phyloP scores from a whole-genome alignment of 1,140 invertebrate genomes.

The Pachypeltis micranthus region DNA sequence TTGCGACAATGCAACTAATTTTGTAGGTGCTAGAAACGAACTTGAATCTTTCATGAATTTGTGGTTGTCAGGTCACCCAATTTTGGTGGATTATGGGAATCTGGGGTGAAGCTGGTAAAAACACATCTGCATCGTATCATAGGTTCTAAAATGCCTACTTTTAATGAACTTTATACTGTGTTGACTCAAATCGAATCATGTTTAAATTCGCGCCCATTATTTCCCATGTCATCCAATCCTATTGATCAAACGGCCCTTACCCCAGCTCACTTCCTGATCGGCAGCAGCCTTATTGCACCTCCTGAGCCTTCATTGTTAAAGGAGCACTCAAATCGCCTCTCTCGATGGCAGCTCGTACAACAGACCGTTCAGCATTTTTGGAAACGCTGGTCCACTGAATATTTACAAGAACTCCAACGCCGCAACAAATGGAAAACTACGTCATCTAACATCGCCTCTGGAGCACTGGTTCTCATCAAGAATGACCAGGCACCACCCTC shows the following conservation, averaged over 20 bases:
- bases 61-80: constrained; percentile 6
- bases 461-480: constrained; percentile 8
- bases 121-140: constrained; percentile 21
- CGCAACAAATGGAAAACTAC: constrained; percentile 18
- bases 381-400: constrained; percentile 22
- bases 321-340: constrained; percentile 9
- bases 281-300: not conserved
- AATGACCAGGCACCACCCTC: constrained; percentile 11
- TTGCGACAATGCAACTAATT: constrained; percentile 22
- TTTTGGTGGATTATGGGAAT: constrained; percentile 25
- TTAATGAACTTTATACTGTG: constrained; percentile 3
- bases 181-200: constrained; percentile 10
- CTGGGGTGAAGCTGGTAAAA: constrained; percentile 29
- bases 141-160: not conserved
- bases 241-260: constrained; percentile 3
- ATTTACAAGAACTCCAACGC: constrained; percentile 14
- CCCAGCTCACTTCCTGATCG: constrained; percentile 12
- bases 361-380: constrained; percentile 29
- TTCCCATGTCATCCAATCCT: constrained; percentile 10
- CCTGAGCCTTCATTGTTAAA: not conserved
- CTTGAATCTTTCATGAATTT: constrained; percentile 5
- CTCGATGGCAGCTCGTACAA: constrained; percentile 25
- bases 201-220: constrained; percentile 17
- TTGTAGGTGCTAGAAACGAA: constrained; percentile 19
- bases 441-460: not conserved